Evolutionary conservation across 2,888 invertebrate species (phyloP).

Genomic region (Dorcus hopei): DNA sequence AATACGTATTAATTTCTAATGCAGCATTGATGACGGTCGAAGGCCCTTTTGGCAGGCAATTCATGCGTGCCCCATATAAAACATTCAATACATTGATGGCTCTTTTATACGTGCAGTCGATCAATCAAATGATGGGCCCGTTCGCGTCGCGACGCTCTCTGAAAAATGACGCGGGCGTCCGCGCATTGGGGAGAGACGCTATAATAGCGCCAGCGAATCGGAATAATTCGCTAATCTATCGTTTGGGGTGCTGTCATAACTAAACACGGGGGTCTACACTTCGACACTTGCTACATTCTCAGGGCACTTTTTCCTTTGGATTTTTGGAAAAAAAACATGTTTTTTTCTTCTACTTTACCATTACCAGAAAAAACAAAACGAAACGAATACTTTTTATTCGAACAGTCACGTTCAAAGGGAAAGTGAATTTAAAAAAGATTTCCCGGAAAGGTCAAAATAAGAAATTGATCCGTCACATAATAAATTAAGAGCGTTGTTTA

Average conservation of each 20-base stretch:
- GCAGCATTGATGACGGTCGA: constrained; percentile 37
- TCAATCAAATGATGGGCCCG: constrained; percentile 38
- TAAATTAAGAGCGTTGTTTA: neutral
- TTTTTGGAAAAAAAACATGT: neutral
- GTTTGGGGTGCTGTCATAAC: constrained; percentile 38
- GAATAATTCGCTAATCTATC: constrained; percentile 49
- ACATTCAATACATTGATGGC: constrained; percentile 44
- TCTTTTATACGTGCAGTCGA: constrained; percentile 41
- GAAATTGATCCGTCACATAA: too few species aligned
- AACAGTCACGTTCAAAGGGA: too few species aligned
- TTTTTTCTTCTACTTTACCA: too few species aligned
- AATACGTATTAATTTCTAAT: constrained; percentile 41
- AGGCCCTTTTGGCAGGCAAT: constrained; percentile 40
- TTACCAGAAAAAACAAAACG: too few species aligned
- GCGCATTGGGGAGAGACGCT: constrained; percentile 30
- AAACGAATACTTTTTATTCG: too few species aligned
- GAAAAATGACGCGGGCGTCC: constrained; percentile 8
- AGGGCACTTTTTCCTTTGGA: constrained; percentile 31
- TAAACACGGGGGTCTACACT: constrained; percentile 27
- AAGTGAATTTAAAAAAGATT: too few species aligned
- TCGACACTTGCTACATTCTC: constrained; percentile 44
- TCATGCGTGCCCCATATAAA: constrained; percentile 39
- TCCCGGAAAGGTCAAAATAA: too few species aligned
- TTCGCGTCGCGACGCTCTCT: neutral
- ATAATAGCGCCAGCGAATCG: constrained; percentile 43